A percentile compares a stretch with the other conserved stretches of the same genome.
Conservation (phyloP, 2,888 invertebrate genomes). For the Acronicta aceris region DNA sequence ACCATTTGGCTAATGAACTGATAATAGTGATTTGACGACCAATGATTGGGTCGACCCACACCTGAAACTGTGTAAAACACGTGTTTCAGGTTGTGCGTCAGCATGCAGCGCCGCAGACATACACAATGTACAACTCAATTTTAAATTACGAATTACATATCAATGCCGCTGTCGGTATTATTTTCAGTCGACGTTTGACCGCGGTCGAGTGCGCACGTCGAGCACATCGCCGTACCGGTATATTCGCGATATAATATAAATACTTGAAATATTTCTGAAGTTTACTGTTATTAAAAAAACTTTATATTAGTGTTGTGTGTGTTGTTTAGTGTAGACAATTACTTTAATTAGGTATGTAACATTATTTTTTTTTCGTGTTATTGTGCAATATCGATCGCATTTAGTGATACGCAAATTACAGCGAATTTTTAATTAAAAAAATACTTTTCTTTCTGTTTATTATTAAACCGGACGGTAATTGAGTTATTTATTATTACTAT, state of each 20-base stretch:
- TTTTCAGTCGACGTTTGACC: slow-evolving; percentile 40
- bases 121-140: slow-evolving; percentile 19
- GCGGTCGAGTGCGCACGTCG: slow-evolving; percentile 28
- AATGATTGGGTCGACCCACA: not conserved
- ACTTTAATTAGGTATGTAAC: slow-evolving; percentile 36
- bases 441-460: not conserved
- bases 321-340: slow-evolving; percentile 19
- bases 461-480: not conserved
- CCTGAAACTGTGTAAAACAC: slow-evolving; percentile 43
- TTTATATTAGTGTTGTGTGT: slow-evolving; percentile 30
- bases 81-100: slow-evolving; percentile 16
- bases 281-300: not conserved
- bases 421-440: not conserved
- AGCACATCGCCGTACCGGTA: slow-evolving; percentile 9
- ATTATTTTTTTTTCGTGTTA: not conserved
- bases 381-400: slow-evolving; percentile 8
- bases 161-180: slow-evolving; percentile 42
- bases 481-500: not conserved
- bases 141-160: slow-evolving; percentile 45
- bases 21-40: not conserved
- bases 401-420: not conserved
- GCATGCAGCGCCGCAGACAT: slow-evolving; percentile 11
- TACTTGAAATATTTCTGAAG: slow-evolving; percentile 1
- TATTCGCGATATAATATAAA: slow-evolving; percentile 35
- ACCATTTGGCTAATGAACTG: not conserved